These are phyloP conservation scores for Hylia prasina DNA, from an alignment of 2,113 vertebrate species.

Conservation along the genomic window DNA sequence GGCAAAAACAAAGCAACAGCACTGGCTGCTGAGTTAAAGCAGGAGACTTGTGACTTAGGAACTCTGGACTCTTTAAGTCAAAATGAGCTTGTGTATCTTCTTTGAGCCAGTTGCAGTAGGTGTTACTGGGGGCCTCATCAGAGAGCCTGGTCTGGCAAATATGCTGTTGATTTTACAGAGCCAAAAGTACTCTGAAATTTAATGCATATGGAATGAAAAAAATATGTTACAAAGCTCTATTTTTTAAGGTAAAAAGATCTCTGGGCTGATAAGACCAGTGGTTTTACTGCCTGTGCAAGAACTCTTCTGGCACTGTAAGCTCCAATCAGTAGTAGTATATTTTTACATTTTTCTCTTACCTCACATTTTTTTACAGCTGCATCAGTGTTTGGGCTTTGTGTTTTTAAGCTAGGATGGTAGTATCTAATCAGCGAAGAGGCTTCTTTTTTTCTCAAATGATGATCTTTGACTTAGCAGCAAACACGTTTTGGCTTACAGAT, in stretches of 20 bases:
- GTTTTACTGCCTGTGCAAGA: not conserved
- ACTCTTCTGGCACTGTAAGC: not conserved
- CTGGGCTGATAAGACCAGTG: not conserved
- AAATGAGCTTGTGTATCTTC: not conserved
- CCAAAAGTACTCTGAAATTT: not conserved
- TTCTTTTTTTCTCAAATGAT: not conserved
- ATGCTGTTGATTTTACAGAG: not conserved
- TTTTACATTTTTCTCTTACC: not conserved
- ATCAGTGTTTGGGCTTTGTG: not conserved
- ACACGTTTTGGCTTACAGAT: not conserved
- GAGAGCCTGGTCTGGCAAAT: not conserved
- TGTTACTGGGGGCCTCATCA: not conserved
- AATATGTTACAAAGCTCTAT: not conserved
- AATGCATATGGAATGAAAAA: not conserved
- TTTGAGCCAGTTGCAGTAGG: not conserved
- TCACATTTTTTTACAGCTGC: not conserved
- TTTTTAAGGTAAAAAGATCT: not conserved
- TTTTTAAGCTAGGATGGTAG: not conserved
- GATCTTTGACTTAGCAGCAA: not conserved
- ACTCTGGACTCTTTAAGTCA: not conserved
- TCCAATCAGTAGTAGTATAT: not conserved
- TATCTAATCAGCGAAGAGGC: not conserved
- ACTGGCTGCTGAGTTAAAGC: not conserved
- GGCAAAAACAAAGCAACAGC: not conserved
- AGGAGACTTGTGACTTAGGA: not conserved